Conservation (phyloP, 2,113 vertebrate species). For the Leptosomus discolor region DNA sequence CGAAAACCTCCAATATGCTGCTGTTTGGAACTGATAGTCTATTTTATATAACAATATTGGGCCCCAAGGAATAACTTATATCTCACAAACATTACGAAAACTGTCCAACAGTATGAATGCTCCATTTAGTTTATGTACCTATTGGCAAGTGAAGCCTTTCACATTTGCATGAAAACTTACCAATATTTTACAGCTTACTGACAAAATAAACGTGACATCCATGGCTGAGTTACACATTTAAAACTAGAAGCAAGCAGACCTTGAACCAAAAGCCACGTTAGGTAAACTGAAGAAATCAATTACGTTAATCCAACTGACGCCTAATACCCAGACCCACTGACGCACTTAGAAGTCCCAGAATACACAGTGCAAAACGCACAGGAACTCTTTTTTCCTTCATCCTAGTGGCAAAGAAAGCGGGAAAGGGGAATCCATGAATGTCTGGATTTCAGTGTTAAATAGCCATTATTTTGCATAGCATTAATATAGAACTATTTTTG, state of each 20-base stretch:
- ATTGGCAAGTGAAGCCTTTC: not conserved
- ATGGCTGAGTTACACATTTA: not conserved
- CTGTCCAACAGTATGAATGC: not conserved
- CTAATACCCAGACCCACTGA: not conserved
- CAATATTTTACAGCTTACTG: constrained; percentile 4
- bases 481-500: not conserved
- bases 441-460: not conserved
- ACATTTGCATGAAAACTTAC: not conserved
- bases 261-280: constrained; percentile 43
- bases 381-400: not conserved
- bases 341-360: not conserved
- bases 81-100: not conserved
- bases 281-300: constrained; percentile 58
- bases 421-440: not conserved
- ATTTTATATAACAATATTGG: not conserved
- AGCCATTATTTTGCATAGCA: not conserved
- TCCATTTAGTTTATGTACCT: constrained; percentile 29
- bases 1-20: not conserved
- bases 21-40: not conserved
- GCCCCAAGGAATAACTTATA: not conserved
- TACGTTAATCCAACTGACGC: constrained; percentile 39
- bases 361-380: not conserved
- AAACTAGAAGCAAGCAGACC: constrained; percentile 7
- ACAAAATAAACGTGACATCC: not conserved
- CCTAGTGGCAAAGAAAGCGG: not conserved